Conservation (phyloP, 2,888 invertebrate species). For the Drosophila anomalata region DNA sequence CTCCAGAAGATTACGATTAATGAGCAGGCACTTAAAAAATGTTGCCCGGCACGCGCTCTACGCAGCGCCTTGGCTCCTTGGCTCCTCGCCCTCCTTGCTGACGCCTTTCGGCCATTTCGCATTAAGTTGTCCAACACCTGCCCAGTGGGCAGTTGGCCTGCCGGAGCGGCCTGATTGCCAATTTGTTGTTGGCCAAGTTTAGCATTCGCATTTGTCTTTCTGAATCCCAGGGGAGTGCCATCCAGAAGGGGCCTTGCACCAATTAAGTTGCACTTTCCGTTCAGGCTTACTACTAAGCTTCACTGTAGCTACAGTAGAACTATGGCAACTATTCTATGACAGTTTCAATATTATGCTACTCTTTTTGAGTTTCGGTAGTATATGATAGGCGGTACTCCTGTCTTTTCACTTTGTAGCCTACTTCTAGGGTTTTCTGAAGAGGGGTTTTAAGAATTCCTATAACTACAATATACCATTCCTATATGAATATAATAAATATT, state of each 20-base stretch:
- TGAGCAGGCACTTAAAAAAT: slow-evolving; percentile 77
- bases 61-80: slow-evolving; percentile 41
- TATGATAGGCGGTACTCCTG: too few species aligned
- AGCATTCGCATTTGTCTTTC: slow-evolving; percentile 68
- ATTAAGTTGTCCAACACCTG: slow-evolving; percentile 54
- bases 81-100: not conserved
- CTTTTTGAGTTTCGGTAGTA: too few species aligned
- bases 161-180: slow-evolving; percentile 74
- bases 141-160: slow-evolving; percentile 51
- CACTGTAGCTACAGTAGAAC: slow-evolving; percentile 2
- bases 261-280: slow-evolving; percentile 60
- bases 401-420: too few species aligned
- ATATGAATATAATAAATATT: too few species aligned
- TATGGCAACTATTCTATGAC: too few species aligned
- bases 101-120: slow-evolving; percentile 9
- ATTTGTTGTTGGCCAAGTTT: slow-evolving; percentile 67
- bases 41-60: slow-evolving; percentile 71
- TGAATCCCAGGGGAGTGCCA: slow-evolving; percentile 58
- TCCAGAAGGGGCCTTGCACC: slow-evolving; percentile 45
- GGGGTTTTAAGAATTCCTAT: too few species aligned
- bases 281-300: slow-evolving; percentile 21
- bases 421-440: too few species aligned
- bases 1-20: slow-evolving; percentile 81
- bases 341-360: too few species aligned
- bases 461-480: too few species aligned